phyloP scores from a whole-genome alignment of 1,140 invertebrate genomes.

The Onthophagus taurus region DNA sequence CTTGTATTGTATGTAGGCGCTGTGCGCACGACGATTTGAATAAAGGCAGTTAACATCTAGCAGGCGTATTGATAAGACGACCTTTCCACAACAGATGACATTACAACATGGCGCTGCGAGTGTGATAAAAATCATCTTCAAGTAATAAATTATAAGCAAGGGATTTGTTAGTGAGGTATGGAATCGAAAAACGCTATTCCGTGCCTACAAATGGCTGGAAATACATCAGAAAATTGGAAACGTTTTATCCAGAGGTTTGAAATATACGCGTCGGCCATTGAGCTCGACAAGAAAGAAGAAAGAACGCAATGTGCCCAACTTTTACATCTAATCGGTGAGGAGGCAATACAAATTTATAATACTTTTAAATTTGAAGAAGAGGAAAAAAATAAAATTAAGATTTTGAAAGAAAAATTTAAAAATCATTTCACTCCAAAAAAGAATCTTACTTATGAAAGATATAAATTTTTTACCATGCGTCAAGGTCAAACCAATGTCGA shows the following conservation, averaged over 20 bases:
- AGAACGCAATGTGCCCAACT: constrained; percentile 29
- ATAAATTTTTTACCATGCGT: constrained; percentile 18
- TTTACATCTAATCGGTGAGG: constrained; percentile 28
- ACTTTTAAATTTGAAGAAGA: constrained; percentile 26
- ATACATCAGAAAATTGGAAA: constrained; percentile 28
- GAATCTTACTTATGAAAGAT: constrained; percentile 20
- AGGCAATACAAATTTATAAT: constrained; percentile 29
- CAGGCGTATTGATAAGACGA: too few species aligned
- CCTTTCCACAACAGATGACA: too few species aligned
- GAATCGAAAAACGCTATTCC: too few species aligned
- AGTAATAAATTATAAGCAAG: too few species aligned
- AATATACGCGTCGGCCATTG: constrained; percentile 24
- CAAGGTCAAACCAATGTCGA: constrained; percentile 14
- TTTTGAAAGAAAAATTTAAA: constrained; percentile 21
- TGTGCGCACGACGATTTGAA: too few species aligned
- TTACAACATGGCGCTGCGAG: too few species aligned
- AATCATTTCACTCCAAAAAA: constrained; percentile 20
- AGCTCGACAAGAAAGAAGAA: constrained; percentile 23
- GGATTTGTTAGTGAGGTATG: too few species aligned
- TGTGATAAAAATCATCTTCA: too few species aligned
- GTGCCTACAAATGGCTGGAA: too few species aligned
- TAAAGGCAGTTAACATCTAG: too few species aligned
- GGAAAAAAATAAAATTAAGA: constrained; percentile 22
- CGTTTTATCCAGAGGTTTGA: constrained; percentile 27
- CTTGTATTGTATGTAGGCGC: too few species aligned